Conservation (phyloP, 1,140 invertebrate species). For the Medauroidea extradentata region DNA sequence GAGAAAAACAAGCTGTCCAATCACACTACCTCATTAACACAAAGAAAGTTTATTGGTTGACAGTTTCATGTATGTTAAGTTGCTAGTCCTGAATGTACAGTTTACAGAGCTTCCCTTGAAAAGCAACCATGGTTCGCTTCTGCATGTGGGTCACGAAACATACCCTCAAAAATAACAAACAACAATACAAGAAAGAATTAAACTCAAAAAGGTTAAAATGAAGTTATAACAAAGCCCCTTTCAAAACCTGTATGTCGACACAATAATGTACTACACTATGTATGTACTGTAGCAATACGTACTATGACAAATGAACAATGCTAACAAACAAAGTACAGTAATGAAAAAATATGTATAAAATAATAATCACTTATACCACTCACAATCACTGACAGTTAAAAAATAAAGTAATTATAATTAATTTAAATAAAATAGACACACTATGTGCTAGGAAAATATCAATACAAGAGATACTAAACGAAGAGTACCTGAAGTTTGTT, state of each 20-base stretch:
- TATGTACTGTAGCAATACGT: not conserved
- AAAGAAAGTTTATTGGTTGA: too few species aligned
- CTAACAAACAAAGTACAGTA: not conserved
- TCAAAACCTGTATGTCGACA: too few species aligned
- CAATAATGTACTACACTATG: too few species aligned
- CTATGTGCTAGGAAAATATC: not conserved
- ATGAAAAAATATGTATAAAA: not conserved
- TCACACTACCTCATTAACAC: too few species aligned
- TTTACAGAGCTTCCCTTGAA: too few species aligned
- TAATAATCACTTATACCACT: not conserved
- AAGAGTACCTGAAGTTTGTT: constrained; percentile 60
- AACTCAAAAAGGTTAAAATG: not conserved
- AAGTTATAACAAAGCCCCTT: too few species aligned
- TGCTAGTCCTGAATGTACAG: too few species aligned
- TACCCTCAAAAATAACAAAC: not conserved
- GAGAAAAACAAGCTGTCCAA: too few species aligned
- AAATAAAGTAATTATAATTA: not conserved
- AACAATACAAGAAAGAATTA: not conserved
- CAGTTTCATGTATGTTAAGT: too few species aligned
- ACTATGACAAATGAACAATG: not conserved
- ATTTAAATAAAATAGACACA: not conserved
- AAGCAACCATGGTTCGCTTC: too few species aligned
- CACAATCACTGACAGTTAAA: not conserved
- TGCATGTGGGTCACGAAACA: too few species aligned
- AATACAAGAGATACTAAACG: not conserved